Base-by-base conservation (phyloP, 2,797 vertebrate genomes). In the Chloroceryle amazona region DNA sequence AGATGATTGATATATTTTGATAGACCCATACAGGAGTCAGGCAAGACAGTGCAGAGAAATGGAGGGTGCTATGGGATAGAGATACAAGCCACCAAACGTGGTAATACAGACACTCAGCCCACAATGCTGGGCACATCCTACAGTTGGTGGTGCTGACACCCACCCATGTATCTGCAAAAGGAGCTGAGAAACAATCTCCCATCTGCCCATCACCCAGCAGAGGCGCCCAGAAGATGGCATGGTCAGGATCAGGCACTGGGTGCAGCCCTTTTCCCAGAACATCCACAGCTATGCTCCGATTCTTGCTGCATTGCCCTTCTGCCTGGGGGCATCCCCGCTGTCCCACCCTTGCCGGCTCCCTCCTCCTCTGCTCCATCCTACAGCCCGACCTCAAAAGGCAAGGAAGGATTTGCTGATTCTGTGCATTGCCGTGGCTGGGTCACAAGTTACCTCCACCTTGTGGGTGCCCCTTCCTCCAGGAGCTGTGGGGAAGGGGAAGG, bases 371-470 rank as follows among this genome's bases (percentile, higher is more conserved):
- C 65, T 71, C 61, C 46, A 18, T 86, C 76, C 65, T 62, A 25
- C 46, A 62, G 33, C 33, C 60, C 1, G 5, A 11, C 44, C 10
- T 28, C 6, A 26, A 76, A 66, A 85, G 18, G 10, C 3, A 3
- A n/a, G 51, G 42, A n/a, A 57, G 20, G 6, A 31, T 19, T 33
- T 74, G 29, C 29, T 75, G 67, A 28, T 31, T 37, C 60, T 15
- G 7, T 37, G 9, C 35, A 35, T 44, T 0, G 1, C 39, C 0
- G 2, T 28, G 57, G 5, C 37, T 25, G 51, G 52, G 49, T n/a
- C 54, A 55, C 0, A 5, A 18, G 23, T 55, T 28, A 28, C 33
- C 49, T 93, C 46, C 44, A 60, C 47, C 44, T 28, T 29, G 28
- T 1, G 13, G 14, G 57, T 72, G 52, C 41, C 81, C 31, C 81